phyloP scores from a whole-genome alignment of 2,113 vertebrate genomes.

The Megaceryle maxima region DNA sequence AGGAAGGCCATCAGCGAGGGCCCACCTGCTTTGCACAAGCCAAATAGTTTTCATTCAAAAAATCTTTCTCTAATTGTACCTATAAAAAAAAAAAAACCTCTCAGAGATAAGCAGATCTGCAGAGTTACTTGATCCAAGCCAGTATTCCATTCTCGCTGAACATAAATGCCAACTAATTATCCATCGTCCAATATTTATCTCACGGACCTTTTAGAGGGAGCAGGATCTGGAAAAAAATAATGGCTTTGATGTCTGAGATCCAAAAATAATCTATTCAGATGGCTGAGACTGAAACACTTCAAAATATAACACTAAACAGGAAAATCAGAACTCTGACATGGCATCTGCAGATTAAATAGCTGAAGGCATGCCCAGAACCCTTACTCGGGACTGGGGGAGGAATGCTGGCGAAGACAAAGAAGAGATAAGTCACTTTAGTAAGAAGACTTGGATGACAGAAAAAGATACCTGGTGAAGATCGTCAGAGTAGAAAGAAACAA shows the following conservation, averaged over 20 bases:
- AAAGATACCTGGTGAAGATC: background rate
- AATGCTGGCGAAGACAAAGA: background rate
- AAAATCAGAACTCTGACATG: background rate
- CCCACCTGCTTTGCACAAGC: background rate
- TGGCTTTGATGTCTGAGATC: background rate
- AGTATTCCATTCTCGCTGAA: background rate
- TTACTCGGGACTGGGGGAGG: background rate
- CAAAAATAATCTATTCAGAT: background rate
- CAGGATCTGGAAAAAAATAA: background rate
- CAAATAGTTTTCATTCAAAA: background rate
- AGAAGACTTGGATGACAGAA: background rate
- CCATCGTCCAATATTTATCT: background rate
- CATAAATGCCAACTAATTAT: background rate
- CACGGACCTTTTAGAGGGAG: background rate
- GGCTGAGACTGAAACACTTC: background rate
- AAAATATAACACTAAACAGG: background rate
- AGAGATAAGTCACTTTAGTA: rapidly evolving
- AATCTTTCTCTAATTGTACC: background rate
- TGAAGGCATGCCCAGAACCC: background rate
- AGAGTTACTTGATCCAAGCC: background rate
- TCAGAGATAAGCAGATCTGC: background rate
- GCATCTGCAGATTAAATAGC: background rate
- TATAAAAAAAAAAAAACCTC: background rate
- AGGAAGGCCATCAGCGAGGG: background rate
- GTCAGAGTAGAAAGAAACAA: background rate